Percentiles rank a stretch among this genome's conserved stretches.
Conservation (phyloP, 2,797 vertebrate genomes). For the Cetoscarus ocellatus region DNA sequence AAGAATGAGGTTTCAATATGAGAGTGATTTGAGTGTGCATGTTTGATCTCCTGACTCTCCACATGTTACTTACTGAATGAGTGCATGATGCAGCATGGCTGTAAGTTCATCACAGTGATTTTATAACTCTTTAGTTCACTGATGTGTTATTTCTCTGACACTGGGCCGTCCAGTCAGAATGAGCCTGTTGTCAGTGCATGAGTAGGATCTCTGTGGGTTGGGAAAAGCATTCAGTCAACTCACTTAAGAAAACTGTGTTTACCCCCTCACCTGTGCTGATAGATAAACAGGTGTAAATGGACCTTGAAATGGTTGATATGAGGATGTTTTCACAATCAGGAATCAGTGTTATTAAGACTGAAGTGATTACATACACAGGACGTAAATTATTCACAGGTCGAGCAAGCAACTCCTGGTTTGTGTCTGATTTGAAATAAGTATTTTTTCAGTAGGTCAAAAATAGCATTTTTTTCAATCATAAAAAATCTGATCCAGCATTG, state of each 20-base stretch:
- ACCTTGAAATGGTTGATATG: too few species aligned
- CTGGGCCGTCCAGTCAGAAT: slow-evolving; percentile 19
- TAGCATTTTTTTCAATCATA: too few species aligned
- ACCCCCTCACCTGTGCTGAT: background rate
- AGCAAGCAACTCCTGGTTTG: too few species aligned
- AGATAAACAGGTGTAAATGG: background rate
- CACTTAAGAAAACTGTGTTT: background rate
- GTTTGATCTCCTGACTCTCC: slow-evolving; percentile 20
- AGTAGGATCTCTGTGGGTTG: slow-evolving; percentile 5
- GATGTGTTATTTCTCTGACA: slow-evolving; percentile 11
- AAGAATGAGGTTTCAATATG: too few species aligned
- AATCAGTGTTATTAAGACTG: too few species aligned
- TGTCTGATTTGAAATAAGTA: too few species aligned
- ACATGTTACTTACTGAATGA: background rate
- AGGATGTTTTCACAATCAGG: too few species aligned
- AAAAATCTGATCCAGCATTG: too few species aligned
- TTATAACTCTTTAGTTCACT: background rate
- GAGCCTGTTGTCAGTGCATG: slow-evolving; percentile 37
- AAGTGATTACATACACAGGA: too few species aligned
- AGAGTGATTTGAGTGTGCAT: slow-evolving; percentile 15
- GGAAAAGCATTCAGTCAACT: slow-evolving; percentile 56
- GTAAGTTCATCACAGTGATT: slow-evolving; percentile 7
- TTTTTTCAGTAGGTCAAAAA: too few species aligned
- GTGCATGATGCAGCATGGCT: slow-evolving; percentile 57
- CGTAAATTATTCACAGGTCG: too few species aligned